Conservation (phyloP, 2,113 vertebrate genomes). For the Carettochelys insculpta region DNA sequence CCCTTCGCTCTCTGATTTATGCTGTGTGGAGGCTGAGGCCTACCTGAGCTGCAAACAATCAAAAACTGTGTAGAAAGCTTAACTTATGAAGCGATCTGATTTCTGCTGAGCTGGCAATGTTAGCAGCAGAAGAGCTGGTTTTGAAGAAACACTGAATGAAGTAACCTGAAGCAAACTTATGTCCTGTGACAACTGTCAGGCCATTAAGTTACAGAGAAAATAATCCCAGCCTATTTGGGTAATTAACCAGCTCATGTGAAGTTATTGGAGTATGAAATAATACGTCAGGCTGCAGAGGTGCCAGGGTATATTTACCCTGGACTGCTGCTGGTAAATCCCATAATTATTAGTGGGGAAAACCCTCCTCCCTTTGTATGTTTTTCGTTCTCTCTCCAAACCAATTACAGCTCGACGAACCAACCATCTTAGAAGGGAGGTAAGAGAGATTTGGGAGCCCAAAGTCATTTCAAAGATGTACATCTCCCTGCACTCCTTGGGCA, state of each 20-base stretch:
- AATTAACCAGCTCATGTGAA: not conserved
- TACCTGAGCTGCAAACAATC: not conserved
- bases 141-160: not conserved
- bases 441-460: not conserved
- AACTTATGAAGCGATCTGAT: not conserved
- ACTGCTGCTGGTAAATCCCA: slow-evolving; percentile 46
- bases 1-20: fast-evolving
- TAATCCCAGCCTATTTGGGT: not conserved
- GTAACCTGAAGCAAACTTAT: not conserved
- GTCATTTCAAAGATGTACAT: slow-evolving; percentile 41
- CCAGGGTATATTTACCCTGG: not conserved
- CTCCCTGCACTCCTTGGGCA: too few species aligned
- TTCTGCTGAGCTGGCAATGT: fast-evolving
- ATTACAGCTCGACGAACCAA: slow-evolving; percentile 9
- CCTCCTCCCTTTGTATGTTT: not conserved
- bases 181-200: not conserved
- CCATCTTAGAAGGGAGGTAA: not conserved
- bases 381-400: slow-evolving; percentile 25
- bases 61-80: fast-evolving
- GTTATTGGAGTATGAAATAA: not conserved
- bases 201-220: not conserved
- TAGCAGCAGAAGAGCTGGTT: not conserved
- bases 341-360: not conserved
- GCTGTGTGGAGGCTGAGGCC: not conserved
- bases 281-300: not conserved